Conservation (phyloP, 1,140 invertebrate species). For the Drosophila pectinifera region DNA sequence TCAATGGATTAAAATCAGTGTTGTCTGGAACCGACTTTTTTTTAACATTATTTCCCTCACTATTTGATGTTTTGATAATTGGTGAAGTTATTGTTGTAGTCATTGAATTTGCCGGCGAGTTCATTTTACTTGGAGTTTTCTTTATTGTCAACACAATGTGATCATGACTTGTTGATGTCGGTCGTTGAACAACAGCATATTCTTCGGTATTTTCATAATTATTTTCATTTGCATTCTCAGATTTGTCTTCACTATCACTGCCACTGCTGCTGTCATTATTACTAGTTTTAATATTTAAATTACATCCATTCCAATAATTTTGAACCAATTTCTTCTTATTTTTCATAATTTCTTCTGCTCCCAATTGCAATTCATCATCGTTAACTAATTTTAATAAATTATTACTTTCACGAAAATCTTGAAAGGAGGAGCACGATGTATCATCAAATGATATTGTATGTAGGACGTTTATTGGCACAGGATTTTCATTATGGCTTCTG, state of each 20-base stretch:
- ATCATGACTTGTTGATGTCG: slow-evolving; percentile 31
- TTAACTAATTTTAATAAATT: slow-evolving; percentile 54
- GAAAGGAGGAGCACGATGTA: neutral
- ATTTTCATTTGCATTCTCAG: slow-evolving; percentile 36
- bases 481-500: slow-evolving; percentile 12
- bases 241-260: slow-evolving; percentile 41
- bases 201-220: slow-evolving; percentile 47
- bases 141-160: slow-evolving; percentile 82
- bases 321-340: slow-evolving; percentile 3
- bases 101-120: slow-evolving; percentile 62
- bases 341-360: slow-evolving; percentile 27
- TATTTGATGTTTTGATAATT: slow-evolving; percentile 8
- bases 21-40: neutral
- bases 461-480: neutral
- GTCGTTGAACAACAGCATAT: slow-evolving; percentile 66
- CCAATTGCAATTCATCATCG: slow-evolving; percentile 4
- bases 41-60: neutral
- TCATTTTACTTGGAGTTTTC: slow-evolving; percentile 78
- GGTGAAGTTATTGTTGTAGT: slow-evolving; percentile 39
- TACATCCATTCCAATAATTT: slow-evolving; percentile 3
- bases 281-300: slow-evolving; percentile 17
- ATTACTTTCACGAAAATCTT: slow-evolving; percentile 26
- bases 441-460: neutral
- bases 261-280: slow-evolving; percentile 40
- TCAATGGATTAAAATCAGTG: neutral